Evolutionary conservation across 1,140 invertebrate genomes (phyloP), one percentile per base, ranked within the genome.

Genomic region (Drosophila baimaii): DNA sequence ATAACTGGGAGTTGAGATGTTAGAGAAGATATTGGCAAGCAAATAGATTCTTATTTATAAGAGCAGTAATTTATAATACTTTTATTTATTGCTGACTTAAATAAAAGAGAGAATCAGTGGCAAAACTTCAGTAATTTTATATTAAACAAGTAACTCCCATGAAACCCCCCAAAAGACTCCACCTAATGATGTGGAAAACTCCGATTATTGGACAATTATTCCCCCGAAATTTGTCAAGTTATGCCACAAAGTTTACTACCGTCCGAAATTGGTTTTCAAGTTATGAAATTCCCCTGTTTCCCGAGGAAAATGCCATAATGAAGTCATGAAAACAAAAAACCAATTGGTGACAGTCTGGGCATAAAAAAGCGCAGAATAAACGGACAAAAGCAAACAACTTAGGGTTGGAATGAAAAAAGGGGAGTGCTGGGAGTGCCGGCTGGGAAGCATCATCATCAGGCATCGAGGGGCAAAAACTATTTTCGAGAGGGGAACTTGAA

Each of bases 291-390:
- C 47, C 35, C 27, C 46, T 27, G 61, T 35, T 52, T 54, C 31
- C 31, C 31, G 39, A n/a, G 58, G 54, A 70, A 66, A 69, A 62
- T 51, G 59, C 58, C 55, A 77, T 58, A 77, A 77, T 77, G 68
- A 77, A 77, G 74, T 70, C 73, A 69, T 77, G 75, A 70, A 77
- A 77, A 77, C 54, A 77, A 69, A 58, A 77, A 77, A 68, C 55
- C 73, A 77, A 77, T 77, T 63, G 75, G 75, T 54, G 74, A 77
- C 75, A 77, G 64, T 59, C 33, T 39, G 51, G 55, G 33, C 31
- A 58, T 19, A 39, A 39, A 62, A 51, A 37, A 59, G 15, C 4
- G 27, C 35, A 57, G 15, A 75, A 39, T 23, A 27, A 31, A 19
- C 25, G 47, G 23, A 44, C 47, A 69, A 43, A 54, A 25, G 33